Percentiles rank a stretch among this genome's conserved stretches.
Evolutionary conservation across 2,113 vertebrate species (phyloP).

Genomic region (Hypanus sabinus): DNA sequence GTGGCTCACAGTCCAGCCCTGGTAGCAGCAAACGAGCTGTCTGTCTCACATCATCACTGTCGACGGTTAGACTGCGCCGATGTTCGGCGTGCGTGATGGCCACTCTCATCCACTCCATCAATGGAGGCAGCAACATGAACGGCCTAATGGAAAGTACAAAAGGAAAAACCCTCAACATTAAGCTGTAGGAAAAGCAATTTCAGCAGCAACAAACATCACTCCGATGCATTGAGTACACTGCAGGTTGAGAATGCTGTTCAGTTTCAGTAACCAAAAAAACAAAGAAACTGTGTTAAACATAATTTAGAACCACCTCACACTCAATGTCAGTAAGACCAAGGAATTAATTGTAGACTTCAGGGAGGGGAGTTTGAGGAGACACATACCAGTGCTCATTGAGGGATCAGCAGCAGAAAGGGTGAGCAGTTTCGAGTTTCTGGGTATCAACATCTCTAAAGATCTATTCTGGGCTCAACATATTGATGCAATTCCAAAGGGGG

Average conservation of each 20-base stretch:
- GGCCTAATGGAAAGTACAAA: constrained; percentile 57
- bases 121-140: constrained; percentile 85
- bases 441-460: no score
- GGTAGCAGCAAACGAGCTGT: constrained; percentile 82
- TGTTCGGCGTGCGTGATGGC: constrained; percentile 92
- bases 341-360: no score
- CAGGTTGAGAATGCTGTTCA: not conserved
- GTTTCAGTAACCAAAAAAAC: no score
- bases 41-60: constrained; percentile 90
- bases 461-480: no score
- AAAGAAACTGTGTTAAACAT: not conserved
- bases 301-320: not conserved
- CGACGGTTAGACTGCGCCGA: constrained; percentile 83
- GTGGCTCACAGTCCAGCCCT: constrained; percentile 88
- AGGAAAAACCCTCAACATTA: not conserved
- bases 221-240: not conserved
- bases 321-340: no score
- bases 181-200: not conserved
- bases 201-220: not conserved
- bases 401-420: no score
- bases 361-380: no score
- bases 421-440: no score
- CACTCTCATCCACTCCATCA: constrained; percentile 98
- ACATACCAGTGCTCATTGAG: no score
- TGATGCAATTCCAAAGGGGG: no score